Conservation (phyloP, 2,797 vertebrate species). For the Anniella stebbinsi region DNA sequence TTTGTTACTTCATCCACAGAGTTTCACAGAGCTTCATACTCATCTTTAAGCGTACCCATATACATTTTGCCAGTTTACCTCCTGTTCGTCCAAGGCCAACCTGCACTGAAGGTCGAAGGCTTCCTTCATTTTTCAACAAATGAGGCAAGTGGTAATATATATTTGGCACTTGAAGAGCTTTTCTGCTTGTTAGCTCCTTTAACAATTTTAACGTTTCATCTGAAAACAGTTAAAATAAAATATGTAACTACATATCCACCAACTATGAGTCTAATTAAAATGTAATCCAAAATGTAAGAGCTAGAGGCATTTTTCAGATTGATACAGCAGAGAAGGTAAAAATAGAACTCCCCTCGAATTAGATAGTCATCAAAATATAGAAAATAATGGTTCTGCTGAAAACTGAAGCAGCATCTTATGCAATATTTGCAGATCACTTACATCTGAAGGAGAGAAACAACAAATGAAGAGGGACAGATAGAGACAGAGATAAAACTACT, state of each 20-base stretch:
- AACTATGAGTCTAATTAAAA: slow-evolving; percentile 11
- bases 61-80: slow-evolving; percentile 81
- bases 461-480: not conserved
- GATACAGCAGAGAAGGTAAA: not conserved
- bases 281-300: slow-evolving; percentile 23
- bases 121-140: slow-evolving; percentile 95
- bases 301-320: slow-evolving; percentile 12
- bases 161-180: slow-evolving; percentile 97
- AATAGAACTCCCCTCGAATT: not conserved
- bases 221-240: slow-evolving; percentile 75
- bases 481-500: not conserved
- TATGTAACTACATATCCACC: not conserved
- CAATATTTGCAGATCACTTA: not conserved
- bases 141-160: slow-evolving; percentile 99
- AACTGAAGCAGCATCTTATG: not conserved
- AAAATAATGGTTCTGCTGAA: not conserved
- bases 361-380: not conserved
- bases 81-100: slow-evolving; percentile 93
- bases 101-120: slow-evolving; percentile 96
- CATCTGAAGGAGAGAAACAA: not conserved
- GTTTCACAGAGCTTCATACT: slow-evolving; percentile 6
- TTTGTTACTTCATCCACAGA: slow-evolving; percentile 1
- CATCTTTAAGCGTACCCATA: slow-evolving; percentile 21
- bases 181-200: slow-evolving; percentile 92
- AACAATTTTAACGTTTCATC: slow-evolving; percentile 96